Evolutionary conservation across 1,140 invertebrate species (phyloP).

Genomic region (Piezodorus guildinii): DNA sequence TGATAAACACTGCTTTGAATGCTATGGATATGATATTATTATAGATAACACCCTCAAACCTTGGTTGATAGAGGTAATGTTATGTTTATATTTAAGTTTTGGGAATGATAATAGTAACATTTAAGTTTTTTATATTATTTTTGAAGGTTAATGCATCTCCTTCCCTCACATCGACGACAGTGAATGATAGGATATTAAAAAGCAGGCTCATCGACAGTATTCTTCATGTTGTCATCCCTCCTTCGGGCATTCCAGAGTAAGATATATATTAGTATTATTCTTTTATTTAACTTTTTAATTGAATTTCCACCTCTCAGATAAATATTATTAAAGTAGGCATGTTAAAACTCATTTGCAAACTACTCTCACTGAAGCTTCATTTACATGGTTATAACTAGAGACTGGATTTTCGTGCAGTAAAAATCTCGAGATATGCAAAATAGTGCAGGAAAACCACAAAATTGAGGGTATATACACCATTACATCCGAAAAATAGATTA

Average conservation of each 20-base stretch:
- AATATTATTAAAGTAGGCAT: too few species aligned
- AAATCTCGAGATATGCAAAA: too few species aligned
- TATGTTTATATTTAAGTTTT: background rate
- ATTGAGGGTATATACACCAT: too few species aligned
- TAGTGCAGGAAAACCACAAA: too few species aligned
- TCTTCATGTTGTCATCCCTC: conserved; percentile 78
- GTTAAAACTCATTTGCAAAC: too few species aligned
- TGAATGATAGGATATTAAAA: conserved; percentile 90
- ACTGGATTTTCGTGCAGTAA: too few species aligned
- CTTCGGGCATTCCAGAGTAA: conserved; percentile 80
- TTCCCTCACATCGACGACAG: conserved; percentile 85
- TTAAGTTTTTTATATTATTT: conserved; percentile 20
- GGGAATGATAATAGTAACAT: background rate
- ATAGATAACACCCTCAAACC: conserved; percentile 75
- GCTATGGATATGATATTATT: conserved; percentile 77
- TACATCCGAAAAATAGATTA: too few species aligned
- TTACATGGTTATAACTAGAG: too few species aligned
- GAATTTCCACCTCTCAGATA: too few species aligned
- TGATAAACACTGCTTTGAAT: conserved; percentile 71
- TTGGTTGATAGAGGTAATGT: conserved; percentile 62
- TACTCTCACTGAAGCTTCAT: too few species aligned
- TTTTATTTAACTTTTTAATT: too few species aligned
- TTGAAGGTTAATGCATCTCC: conserved; percentile 86
- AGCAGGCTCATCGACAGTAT: conserved; percentile 93
- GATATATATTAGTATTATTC: conserved; percentile 29